Evolutionary conservation across 2,113 vertebrate species (phyloP), one percentile per base, ranked within the genome.

Genomic region (Phycodurus eques): DNA sequence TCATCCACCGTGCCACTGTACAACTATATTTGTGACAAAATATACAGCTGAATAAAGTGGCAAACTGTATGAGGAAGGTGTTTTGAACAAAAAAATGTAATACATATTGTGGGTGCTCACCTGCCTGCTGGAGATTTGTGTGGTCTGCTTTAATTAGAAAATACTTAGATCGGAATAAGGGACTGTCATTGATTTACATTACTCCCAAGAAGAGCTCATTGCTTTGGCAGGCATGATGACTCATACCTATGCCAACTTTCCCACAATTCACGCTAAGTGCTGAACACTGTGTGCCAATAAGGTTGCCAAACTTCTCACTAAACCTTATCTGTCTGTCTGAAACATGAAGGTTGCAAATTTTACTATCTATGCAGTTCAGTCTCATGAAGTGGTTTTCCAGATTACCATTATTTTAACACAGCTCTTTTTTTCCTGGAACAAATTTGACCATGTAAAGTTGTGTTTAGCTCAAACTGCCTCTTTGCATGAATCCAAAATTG

Each of bases 171-270:
- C 83, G 72, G 70, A 73, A 67, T 57, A 51, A 75, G 74, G 82
- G 84, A 88, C 84, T 83, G 88, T 67, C 71, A 64, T 78, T 53
- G 67, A 78, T 80, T 81, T 80, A 82, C 78, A 83, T 83, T 73
- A 77, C 33, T 42, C 46, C 17, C 17, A 68, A n/a, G 65, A 74
- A 79, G 68, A 80, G 81, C 70, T 83, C 78, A 88, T 83, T 81
- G 56, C 78, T 74, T 83, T 87, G 82, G 82, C 83, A 79, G 73
- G 67, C 70, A 35, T 13, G 47, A 12, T n/a, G 4, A 12, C 42
- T 43, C 54, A 59, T 27, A 78, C 72, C 72, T 73, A 59, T 82
- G 88, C 88, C 85, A 87, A 83, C 57, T 67, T 76, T 47, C 63
- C 61, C 72, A 69, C 83, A 77, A 60, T 73, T 78, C 65, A 57